Evolutionary conservation across 2,888 invertebrate genomes (phyloP).

Genomic region (Plebejus argus): DNA sequence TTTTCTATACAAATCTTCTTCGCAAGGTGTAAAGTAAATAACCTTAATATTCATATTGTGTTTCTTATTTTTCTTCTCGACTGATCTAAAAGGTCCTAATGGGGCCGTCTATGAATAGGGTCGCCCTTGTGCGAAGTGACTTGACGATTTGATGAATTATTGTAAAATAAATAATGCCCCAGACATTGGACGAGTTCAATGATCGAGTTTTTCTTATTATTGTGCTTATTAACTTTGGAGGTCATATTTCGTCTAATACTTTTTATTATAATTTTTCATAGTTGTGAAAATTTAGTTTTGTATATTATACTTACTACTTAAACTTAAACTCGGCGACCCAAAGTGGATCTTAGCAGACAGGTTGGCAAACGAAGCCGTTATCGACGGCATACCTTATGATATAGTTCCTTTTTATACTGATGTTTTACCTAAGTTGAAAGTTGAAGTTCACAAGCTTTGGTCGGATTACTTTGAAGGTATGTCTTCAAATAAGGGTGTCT

Average conservation of each 20-base stretch:
- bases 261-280: too few species aligned
- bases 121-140: conserved; percentile 70
- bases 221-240: not conserved
- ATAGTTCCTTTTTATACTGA: too few species aligned
- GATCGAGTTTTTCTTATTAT: conserved; percentile 6
- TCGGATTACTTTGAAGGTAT: too few species aligned
- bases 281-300: too few species aligned
- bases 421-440: too few species aligned
- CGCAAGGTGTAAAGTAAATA: conserved; percentile 51
- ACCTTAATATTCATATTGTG: conserved; percentile 72
- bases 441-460: too few species aligned
- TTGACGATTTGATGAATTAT: conserved; percentile 62
- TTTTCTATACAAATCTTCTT: conserved; percentile 61
- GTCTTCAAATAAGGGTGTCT: too few species aligned
- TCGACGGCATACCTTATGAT: too few species aligned
- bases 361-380: too few species aligned
- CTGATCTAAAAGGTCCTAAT: conserved; percentile 67
- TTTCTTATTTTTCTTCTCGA: conserved; percentile 76
- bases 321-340: too few species aligned
- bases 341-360: too few species aligned
- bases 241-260: not conserved
- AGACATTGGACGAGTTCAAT: not conserved
- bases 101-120: conserved; percentile 73
- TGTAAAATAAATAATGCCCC: conserved; percentile 49
- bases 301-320: too few species aligned